Percentiles rank a stretch among this genome's conserved stretches.
phyloP scores from a whole-genome alignment of 2,888 invertebrate species.

The Oxycera nigricornis region DNA sequence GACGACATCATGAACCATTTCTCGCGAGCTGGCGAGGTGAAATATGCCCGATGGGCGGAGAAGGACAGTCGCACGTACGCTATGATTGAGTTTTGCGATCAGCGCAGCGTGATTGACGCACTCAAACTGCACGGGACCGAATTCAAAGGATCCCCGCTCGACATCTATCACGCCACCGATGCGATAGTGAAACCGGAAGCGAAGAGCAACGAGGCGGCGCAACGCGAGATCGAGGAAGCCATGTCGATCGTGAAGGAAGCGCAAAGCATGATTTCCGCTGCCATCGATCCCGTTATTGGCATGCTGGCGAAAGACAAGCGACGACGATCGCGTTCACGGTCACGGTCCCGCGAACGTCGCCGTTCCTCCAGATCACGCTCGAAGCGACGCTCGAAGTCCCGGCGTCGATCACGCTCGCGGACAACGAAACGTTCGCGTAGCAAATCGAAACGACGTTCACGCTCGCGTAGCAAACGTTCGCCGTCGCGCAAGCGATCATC shows the following conservation, averaged over 20 bases:
- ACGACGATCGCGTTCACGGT: conserved; percentile 62
- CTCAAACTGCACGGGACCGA: conserved; percentile 82
- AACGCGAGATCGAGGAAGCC: conserved; percentile 94
- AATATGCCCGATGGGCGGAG: conserved; percentile 92
- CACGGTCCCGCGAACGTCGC: conserved; percentile 57
- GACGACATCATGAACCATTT: conserved; percentile 92
- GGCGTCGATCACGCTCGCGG: conserved; percentile 70
- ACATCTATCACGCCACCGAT: conserved; percentile 90
- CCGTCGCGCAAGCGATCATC: conserved; percentile 62
- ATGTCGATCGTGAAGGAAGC: conserved; percentile 97
- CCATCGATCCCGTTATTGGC: conserved; percentile 90
- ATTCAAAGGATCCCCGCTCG: conserved; percentile 72
- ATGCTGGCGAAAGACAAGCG: conserved; percentile 86
- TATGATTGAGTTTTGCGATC: conserved; percentile 93
- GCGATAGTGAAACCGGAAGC: conserved; percentile 92
- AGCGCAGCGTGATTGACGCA: conserved; percentile 85
- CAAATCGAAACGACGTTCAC: conserved; percentile 64
- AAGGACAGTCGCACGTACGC: conserved; percentile 81
- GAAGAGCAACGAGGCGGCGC: conserved; percentile 94
- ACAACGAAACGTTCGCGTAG: conserved; percentile 66
- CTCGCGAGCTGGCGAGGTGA: conserved; percentile 88
- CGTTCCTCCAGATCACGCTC: conserved; percentile 70
- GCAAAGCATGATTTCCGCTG: conserved; percentile 91
- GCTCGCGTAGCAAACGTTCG: conserved; percentile 54
- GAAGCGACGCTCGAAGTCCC: conserved; percentile 67